Evolutionary conservation across 2,797 vertebrate species (phyloP), one percentile per base, ranked within the genome.

Genomic region (Rhinichthys osculus): DNA sequence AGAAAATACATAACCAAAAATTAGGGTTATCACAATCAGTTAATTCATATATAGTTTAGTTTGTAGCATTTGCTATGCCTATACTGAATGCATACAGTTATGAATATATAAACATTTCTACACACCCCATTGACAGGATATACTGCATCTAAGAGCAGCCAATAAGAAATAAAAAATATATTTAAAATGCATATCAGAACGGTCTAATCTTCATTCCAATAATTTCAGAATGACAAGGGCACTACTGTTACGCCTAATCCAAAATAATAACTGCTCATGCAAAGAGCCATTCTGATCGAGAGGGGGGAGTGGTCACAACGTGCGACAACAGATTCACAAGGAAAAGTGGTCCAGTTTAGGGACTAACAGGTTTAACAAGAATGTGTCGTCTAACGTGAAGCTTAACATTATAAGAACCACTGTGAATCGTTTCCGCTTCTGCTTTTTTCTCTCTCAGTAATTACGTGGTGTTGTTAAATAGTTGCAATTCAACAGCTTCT

Each of bases 381-480:
- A 85, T 74, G 82, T 85, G 82, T 87, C 70, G 87, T 86, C 42
- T 85, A 78, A 87, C 50, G 88, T 87, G 81, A 91, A 83, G 81
- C 78, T 90, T 89, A 81, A 78, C 69, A 87, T 88, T 89, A 27
- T 27, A 87, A 90, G 67, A 83, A 88, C 83, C 91, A 90, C 92
- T 93, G 90, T 91, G 91, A 86, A 85, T 67, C 21, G 21, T 81
- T 50, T 79, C 38, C 23, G 21, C 17, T 74, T 57, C 19, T 35
- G 5, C 47, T 40, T 57, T 38, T 78, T 10, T 67, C 27, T 14
- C 89, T 92, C 91, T 47, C 77, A 87, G 89, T 87, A 83, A 91
- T 88, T 44, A 87, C 81, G 85, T 91, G 86, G 86, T 89, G 89
- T n/a, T 64, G 84, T 74, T 81, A 74, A 73, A 85, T 76, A 76